These are phyloP conservation scores for Acrocephalus arundinaceus DNA, from an alignment of 2,113 vertebrate species.

Conservation along the genomic window DNA sequence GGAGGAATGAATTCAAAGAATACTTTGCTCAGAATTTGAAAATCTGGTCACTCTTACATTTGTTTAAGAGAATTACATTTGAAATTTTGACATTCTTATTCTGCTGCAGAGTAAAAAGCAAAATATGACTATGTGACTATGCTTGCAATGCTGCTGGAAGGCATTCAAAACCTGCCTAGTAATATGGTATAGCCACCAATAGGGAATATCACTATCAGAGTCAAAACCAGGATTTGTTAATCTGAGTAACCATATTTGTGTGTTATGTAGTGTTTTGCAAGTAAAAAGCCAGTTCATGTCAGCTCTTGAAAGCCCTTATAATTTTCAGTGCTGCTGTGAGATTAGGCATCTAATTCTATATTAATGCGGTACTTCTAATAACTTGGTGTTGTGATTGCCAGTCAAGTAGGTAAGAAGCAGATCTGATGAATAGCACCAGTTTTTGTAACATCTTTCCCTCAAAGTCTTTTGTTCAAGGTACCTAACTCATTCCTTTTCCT, in stretches of 20 bases:
- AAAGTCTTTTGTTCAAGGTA: background rate
- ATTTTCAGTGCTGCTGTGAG: background rate
- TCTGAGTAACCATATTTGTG: background rate
- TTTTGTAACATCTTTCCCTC: background rate
- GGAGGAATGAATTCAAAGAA: background rate
- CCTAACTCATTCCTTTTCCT: background rate
- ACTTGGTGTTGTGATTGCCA: background rate
- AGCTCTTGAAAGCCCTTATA: rapidly evolving
- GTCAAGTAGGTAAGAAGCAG: background rate
- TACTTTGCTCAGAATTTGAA: background rate
- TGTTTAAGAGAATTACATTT: background rate
- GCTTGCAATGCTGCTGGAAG: background rate
- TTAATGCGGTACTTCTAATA: background rate
- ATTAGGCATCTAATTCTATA: background rate
- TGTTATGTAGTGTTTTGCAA: background rate
- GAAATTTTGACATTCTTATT: background rate
- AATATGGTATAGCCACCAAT: background rate
- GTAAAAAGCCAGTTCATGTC: background rate
- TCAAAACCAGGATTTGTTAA: background rate
- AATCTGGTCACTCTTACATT: background rate
- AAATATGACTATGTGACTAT: background rate
- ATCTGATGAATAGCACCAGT: background rate
- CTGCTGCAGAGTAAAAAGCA: background rate
- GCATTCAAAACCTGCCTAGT: background rate
- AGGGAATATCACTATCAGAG: background rate